Percentiles rank a stretch among this genome's conserved stretches.
These are phyloP conservation scores for Oncorhynchus kisutch DNA, from an alignment of 2,113 vertebrate species.

Conservation along the genomic window DNA sequence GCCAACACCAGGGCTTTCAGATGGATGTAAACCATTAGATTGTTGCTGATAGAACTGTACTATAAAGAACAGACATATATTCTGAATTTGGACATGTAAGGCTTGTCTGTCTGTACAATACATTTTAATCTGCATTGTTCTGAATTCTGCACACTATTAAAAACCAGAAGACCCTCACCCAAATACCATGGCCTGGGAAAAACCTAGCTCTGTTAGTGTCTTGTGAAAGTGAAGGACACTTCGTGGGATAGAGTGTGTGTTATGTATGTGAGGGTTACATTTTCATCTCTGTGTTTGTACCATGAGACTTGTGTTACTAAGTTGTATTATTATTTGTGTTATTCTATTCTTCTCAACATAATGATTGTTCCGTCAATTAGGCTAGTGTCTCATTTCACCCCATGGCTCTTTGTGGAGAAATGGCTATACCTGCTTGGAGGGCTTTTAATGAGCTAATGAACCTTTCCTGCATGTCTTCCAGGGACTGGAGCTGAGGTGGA, in stretches of 20 bases:
- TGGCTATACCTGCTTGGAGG: slow-evolving; percentile 49
- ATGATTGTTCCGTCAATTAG: slow-evolving; percentile 19
- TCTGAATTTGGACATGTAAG: too few species aligned
- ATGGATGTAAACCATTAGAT: too few species aligned
- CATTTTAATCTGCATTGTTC: too few species aligned
- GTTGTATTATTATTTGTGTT: slow-evolving; percentile 19
- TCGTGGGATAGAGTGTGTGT: not conserved
- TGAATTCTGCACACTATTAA: too few species aligned
- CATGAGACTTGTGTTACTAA: not conserved
- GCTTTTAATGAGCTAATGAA: slow-evolving; percentile 60
- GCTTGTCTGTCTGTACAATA: too few species aligned
- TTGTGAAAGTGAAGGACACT: not conserved
- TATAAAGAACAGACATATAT: too few species aligned
- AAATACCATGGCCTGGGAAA: not conserved
- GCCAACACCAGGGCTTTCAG: too few species aligned
- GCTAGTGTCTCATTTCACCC: slow-evolving; percentile 13
- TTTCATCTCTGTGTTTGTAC: not conserved
- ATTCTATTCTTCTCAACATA: slow-evolving; percentile 14
- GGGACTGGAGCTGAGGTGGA: slow-evolving; percentile 40
- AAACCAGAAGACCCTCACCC: too few species aligned
- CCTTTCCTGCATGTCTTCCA: slow-evolving; percentile 65
- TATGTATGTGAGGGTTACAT: too few species aligned
- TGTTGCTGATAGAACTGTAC: too few species aligned
- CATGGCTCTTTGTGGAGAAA: not conserved
- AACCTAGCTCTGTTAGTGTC: not conserved